Base-by-base conservation (phyloP, 2,113 vertebrate species). In the Callipepla californica region DNA sequence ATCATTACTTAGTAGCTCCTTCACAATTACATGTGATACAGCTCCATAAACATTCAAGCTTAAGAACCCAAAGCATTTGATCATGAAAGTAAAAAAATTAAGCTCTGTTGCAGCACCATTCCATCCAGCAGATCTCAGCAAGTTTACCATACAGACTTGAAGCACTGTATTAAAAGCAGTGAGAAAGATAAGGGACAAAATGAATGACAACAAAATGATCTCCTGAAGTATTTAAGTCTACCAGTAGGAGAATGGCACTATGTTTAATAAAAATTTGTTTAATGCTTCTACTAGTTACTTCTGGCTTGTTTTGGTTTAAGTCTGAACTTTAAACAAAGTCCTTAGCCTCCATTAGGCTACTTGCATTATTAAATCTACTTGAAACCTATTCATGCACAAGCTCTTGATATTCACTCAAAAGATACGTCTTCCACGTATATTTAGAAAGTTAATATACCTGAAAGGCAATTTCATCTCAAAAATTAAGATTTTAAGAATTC, bases 351-450 rank as follows among this genome's bases (percentile, higher is more conserved):
- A 48, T 58, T 68, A 70, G 20, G 18, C 19, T 84, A 68, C 48
- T 70, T 36, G 42, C 26, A 78, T 79, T 73, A 69, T 81, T 48
- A 79, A 76, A 89, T 34, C 61, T 61, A 72, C 72, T 20, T 94
- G 88, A 96, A 95, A 96, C 98, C 95, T 96, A 97, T 97, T 97
- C 98, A 97, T 91, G 97, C 97, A 98, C 97, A 98, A 98, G 98
- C 94, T 98, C 96, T 97, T 96, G 23, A 11, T 76, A 80, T 83
- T 90, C 75, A 96, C 88, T 92, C 89, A 94, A 42, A 94, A 96
- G 53, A 93, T 50, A 93, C 34, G 92, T 68, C 59, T 93, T 42
- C 73, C 73, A 79, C 2, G 23, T 92, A 77, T 57, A 70, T 73
- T 88, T 48, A 70, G 94, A 92, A 80, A 47, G 72, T 19, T 74